Evolutionary conservation across 2,888 invertebrate genomes (phyloP), one percentile per base, ranked within the genome.

Genomic region (Dryobota labecula): DNA sequence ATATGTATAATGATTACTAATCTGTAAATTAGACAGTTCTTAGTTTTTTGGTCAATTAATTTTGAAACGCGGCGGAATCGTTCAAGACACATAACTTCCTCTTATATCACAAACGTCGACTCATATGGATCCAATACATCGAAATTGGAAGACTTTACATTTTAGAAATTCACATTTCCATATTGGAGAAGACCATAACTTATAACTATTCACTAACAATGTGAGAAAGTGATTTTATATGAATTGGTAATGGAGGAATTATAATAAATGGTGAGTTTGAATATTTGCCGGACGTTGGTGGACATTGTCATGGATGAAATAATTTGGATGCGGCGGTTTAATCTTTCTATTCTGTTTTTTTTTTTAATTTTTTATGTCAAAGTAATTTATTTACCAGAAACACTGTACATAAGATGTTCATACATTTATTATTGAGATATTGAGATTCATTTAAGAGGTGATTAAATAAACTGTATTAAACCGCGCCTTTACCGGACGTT

Each of bases 161-260:
- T 73, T 86, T 85, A 85, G 85, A 85, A 85, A 85, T 73, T 65
- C 58, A 18, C 30, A 85, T 85, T 85, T 74, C 54, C 85, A 85
- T 85, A 78, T 78, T 71, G 51, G 68, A 79, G 66, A 83, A 71
- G 58, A 36, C 49, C 67, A 74, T 76, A 71, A 41, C 30, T 70
- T 61, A 70, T 51, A 77, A 49, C 56, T 78, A 61, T 78, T 63
- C 64, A 70, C 75, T 80, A 77, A 87, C 80, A 80, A 86, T 73
- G 68, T 74, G 84, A 73, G 88, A 88, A 88, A 88, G 89, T 86
- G 83, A 86, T 87, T 88, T 76, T 58, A 74, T 77, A 84, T 77
- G 76, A 82, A 78, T 84, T 66, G 54, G 79, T 82, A 86, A 84
- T 84, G 45, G 66, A 57, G 53, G 69, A 75, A 80, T 79, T 74